Evolutionary conservation across 1,140 invertebrate genomes (phyloP).

Genomic region (Adelges cooleyi): DNA sequence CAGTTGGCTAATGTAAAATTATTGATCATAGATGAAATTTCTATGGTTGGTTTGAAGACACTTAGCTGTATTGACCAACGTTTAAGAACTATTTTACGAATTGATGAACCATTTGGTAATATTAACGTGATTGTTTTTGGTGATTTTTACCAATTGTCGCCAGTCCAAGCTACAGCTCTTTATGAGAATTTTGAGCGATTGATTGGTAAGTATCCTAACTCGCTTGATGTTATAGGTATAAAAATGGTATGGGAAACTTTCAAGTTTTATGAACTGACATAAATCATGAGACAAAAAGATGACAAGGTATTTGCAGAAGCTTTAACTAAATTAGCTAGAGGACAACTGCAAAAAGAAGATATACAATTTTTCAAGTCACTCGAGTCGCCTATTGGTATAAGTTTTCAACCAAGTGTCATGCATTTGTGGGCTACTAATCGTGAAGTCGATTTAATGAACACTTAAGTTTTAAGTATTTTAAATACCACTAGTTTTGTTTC

Average conservation of each 20-base stretch:
- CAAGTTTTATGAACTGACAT: conserved; percentile 32
- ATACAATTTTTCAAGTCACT: neutral
- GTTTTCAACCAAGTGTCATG: neutral
- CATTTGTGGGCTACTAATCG: neutral
- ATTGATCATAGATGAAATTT: conserved; percentile 39
- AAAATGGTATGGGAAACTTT: conserved; percentile 23
- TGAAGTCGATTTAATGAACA: neutral
- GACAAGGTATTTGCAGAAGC: conserved; percentile 31
- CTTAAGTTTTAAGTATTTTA: neutral
- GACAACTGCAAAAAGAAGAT: conserved; percentile 23
- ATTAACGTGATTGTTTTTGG: conserved; percentile 32
- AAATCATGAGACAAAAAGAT: conserved; percentile 35
- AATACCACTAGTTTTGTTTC: neutral
- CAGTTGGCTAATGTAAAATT: conserved; percentile 34
- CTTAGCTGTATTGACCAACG: conserved; percentile 34
- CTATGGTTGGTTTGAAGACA: conserved; percentile 35
- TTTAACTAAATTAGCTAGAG: conserved; percentile 32
- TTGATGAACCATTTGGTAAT: conserved; percentile 31
- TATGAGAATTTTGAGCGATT: conserved; percentile 20
- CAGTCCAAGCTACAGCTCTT: conserved; percentile 24
- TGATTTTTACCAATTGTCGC: conserved; percentile 33
- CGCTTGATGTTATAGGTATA: neutral
- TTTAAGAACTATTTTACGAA: conserved; percentile 31
- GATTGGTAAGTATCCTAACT: neutral
- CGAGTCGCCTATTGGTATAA: neutral